Percentiles rank a stretch among this genome's conserved stretches.
Conservation (phyloP, 2,888 invertebrate genomes). For the Caenorhabditis afra region DNA sequence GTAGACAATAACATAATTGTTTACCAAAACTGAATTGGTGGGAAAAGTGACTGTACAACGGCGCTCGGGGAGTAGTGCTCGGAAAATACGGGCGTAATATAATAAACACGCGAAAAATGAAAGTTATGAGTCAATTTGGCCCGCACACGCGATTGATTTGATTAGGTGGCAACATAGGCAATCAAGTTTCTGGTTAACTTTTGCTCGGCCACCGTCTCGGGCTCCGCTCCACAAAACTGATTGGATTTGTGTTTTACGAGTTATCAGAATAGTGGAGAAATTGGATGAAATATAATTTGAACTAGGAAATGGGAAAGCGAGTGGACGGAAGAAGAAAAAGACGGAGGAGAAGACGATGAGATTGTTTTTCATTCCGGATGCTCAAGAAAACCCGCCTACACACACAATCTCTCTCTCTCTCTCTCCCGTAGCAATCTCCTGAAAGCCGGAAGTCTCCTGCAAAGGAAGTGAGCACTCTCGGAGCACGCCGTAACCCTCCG, state of each 20-base stretch:
- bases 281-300: too few species aligned
- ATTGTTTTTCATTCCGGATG: background rate
- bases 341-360: background rate
- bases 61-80: too few species aligned
- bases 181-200: too few species aligned
- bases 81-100: too few species aligned
- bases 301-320: background rate
- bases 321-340: background rate
- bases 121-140: too few species aligned
- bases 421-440: slow-evolving; percentile 12
- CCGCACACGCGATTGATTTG: too few species aligned
- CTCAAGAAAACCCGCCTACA: slow-evolving; percentile 8
- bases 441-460: slow-evolving; percentile 40
- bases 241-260: background rate
- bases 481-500: slow-evolving; percentile 18
- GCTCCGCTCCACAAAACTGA: background rate
- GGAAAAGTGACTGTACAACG: too few species aligned
- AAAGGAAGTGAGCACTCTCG: slow-evolving; percentile 49
- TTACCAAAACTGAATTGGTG: too few species aligned
- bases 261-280: too few species aligned
- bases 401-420: slow-evolving; percentile 6
- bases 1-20: too few species aligned
- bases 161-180: too few species aligned
- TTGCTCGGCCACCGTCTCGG: background rate
- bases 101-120: too few species aligned